Evolutionary conservation across 2,113 vertebrate genomes (phyloP), one percentile per base, ranked within the genome.

Genomic region (Polypterus senegalus): DNA sequence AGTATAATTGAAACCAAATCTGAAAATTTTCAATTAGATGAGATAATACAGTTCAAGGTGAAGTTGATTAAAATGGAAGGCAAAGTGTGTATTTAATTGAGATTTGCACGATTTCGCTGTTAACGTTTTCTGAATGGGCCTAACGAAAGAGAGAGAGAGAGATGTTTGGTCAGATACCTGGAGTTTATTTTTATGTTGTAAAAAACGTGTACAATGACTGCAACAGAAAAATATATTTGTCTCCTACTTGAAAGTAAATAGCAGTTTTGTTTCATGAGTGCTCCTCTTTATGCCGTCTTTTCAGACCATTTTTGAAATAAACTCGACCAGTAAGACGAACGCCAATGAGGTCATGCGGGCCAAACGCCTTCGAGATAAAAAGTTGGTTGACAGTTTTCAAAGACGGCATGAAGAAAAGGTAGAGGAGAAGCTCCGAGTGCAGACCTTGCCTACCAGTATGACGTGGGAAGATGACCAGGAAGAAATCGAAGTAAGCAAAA

Each of bases 281-380:
- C 27, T 8, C 49, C 52, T 47, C 9, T 5, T 9, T 53, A 3
- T 46, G n/a, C 47, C 3, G 46, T 57, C 48, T 59, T 9, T 46
- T 0, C 67, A 98, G 94, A 98, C 96, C 1, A 97, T 98, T 72
- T 98, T 98, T 6, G 96, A 98, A 81, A 94, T 98, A 81, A 96
- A 91, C 0, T 81, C 94, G n/a, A 91, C 71, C 1, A 89, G 79
- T 64, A 92, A 91, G 58, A 91, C 88, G 0, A 45, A 46, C 0
- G 89, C 91, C 68, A 82, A 91, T 45, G 82, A 83, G 7, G 78
- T 98, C 67, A 98, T 98, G 94, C 78, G 90, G 0, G 78, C 84
- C 0, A 98, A 96, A 72, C 84, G 94, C 4, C 82, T 75, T 52
- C 89, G 73, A 0, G 89, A 97, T 80, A 49, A 0, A 0, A 73